These are phyloP conservation scores for Sceloporus undulatus DNA, from an alignment of 2,113 vertebrate species.

Conservation along the genomic window DNA sequence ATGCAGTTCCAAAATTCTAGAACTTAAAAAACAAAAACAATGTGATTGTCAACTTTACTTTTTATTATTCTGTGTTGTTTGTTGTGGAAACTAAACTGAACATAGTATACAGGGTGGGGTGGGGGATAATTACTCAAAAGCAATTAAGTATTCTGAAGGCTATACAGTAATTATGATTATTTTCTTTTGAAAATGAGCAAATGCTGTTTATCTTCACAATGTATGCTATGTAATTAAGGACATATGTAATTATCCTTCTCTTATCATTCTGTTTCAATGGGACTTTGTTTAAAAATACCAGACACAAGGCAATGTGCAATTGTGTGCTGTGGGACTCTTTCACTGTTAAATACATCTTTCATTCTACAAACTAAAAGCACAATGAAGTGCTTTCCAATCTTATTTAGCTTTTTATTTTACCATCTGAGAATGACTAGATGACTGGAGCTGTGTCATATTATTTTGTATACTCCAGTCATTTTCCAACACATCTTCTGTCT, in stretches of 20 bases:
- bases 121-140: constrained; percentile 66
- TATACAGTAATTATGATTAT: constrained; percentile 70
- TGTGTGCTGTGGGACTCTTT: constrained; percentile 25
- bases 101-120: constrained; percentile 40
- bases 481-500: not conserved
- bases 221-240: constrained; percentile 65
- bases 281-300: constrained; percentile 47
- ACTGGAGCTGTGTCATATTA: not conserved
- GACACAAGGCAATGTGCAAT: constrained; percentile 32
- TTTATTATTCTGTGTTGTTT: constrained; percentile 55
- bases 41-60: constrained; percentile 29
- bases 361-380: not conserved
- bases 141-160: constrained; percentile 67
- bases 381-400: constrained; percentile 7
- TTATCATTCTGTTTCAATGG: constrained; percentile 52
- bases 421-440: not conserved
- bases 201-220: constrained; percentile 65
- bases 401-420: not conserved
- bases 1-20: constrained; percentile 28
- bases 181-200: constrained; percentile 65
- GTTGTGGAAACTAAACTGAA: constrained; percentile 58
- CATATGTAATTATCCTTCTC: constrained; percentile 62
- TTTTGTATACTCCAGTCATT: not conserved
- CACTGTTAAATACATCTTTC: constrained; percentile 27
- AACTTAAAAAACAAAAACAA: constrained; percentile 50